Evolutionary conservation across 2,113 vertebrate species (phyloP).

Genomic region (Genyomyrus donnyi): DNA sequence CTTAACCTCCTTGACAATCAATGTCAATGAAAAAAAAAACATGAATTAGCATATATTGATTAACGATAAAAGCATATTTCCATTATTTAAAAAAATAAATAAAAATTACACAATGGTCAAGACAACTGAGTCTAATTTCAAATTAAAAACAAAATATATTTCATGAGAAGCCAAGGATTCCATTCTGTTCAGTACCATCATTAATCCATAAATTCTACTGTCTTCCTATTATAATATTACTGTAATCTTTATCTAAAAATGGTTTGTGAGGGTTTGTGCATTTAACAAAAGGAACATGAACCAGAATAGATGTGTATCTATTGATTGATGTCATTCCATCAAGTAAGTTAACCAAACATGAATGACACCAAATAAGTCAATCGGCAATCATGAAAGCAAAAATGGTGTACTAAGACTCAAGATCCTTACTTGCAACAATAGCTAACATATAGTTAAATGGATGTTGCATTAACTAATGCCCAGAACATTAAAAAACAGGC

Average conservation of each 20-base stretch:
- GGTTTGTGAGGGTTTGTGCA: neutral
- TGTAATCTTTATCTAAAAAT: too few species aligned
- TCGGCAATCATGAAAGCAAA: neutral
- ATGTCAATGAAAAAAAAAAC: neutral
- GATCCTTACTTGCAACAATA: neutral
- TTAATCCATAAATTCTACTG: neutral
- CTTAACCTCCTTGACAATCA: neutral
- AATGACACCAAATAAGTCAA: neutral
- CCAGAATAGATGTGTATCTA: neutral
- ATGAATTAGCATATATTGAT: neutral
- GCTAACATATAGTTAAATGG: neutral
- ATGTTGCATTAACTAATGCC: neutral
- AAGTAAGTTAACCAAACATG: neutral
- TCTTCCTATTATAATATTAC: neutral
- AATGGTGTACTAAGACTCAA: neutral
- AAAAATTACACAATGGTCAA: neutral
- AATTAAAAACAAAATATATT: neutral
- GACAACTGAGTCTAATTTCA: neutral
- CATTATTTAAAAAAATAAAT: neutral
- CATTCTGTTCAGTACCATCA: neutral
- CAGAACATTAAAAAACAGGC: neutral
- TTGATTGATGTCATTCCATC: neutral
- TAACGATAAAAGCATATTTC: neutral
- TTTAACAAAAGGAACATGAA: neutral
- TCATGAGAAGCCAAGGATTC: neutral